Conservation (phyloP, 2,113 vertebrate genomes). For the Bos javanicus region DNA sequence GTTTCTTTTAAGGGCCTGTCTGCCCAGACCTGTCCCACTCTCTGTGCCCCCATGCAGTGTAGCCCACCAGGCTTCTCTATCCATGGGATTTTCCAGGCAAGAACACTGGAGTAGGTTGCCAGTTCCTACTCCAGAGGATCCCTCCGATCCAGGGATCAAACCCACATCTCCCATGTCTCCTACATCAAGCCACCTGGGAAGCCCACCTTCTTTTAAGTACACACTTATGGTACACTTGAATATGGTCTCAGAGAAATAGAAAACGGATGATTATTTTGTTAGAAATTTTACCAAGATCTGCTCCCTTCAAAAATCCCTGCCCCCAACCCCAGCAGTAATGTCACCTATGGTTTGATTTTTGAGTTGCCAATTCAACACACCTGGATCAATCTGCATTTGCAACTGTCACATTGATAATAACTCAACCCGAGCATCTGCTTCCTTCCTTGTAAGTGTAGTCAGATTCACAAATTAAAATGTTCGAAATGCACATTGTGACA, state of each 20-base stretch:
- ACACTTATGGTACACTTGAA: neutral
- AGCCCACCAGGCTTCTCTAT: neutral
- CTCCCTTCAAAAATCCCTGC: neutral
- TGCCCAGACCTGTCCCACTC: neutral
- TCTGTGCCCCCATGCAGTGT: neutral
- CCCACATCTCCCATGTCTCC: neutral
- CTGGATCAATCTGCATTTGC: neutral
- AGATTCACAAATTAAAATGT: neutral
- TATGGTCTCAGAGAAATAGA: neutral
- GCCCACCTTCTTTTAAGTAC: neutral
- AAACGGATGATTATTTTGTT: neutral
- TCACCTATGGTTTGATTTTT: neutral
- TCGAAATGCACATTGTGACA: neutral
- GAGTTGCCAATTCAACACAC: neutral
- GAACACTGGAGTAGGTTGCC: neutral
- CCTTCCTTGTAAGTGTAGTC: neutral
- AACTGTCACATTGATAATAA: neutral
- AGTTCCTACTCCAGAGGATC: neutral
- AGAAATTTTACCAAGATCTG: neutral
- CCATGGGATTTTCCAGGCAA: neutral
- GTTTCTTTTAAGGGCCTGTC: neutral
- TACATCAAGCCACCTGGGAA: neutral
- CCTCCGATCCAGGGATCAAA: neutral
- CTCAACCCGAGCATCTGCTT: neutral
- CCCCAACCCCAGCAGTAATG: neutral